Base-by-base conservation (phyloP, 2,113 vertebrate species). In the Chamaea fasciata region DNA sequence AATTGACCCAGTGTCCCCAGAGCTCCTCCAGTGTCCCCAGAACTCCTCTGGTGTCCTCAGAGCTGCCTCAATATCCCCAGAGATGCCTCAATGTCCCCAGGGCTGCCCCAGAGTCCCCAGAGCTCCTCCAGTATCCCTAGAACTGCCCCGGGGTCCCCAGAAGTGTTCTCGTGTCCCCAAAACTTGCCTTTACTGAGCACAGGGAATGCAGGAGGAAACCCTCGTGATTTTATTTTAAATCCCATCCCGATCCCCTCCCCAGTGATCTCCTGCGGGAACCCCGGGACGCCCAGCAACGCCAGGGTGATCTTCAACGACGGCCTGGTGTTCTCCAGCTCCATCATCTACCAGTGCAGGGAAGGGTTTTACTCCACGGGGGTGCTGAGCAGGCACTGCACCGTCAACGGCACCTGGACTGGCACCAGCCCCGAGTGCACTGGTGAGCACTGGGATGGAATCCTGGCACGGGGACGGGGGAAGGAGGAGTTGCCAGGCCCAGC, bases 1-100 rank as follows among this genome's bases (percentile, higher is more conserved):
- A 22, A 1, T 3, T 13, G 1, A 0, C 1, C 2, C 0, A 0
- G 1, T 33, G 13, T 77, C 35, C 22, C 18, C 23, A 52, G 47
- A 5, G 0, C 10, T 62, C 2, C 3, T 1, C 6, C 0, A 0
- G 1, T 13, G 15, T 37, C 20, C 8, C 26, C 12, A 75, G 42
- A 4, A 0, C 24, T 42, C n/a, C n/a, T 1, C 49, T 2, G 3
- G 2, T 35, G 33, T 68, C 33, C 44, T 24, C 24, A 49, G 33
- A 8, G 2, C 23, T 33, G 11, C 1, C 0, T 7, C 0, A 0
- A 5, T 31, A 9, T 71, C 21, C 50, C 21, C 11, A 33, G 15
- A 4, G 0, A 1, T 19, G 4, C 6, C 3, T 6, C 0, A 0
- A 0, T 33, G 37, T 49, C 16, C 28, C 57, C 27, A 19, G 23